Percentiles rank a stretch among this genome's conserved stretches.
phyloP scores from a whole-genome alignment of 1,140 invertebrate species.

The Drosophila truncata region DNA sequence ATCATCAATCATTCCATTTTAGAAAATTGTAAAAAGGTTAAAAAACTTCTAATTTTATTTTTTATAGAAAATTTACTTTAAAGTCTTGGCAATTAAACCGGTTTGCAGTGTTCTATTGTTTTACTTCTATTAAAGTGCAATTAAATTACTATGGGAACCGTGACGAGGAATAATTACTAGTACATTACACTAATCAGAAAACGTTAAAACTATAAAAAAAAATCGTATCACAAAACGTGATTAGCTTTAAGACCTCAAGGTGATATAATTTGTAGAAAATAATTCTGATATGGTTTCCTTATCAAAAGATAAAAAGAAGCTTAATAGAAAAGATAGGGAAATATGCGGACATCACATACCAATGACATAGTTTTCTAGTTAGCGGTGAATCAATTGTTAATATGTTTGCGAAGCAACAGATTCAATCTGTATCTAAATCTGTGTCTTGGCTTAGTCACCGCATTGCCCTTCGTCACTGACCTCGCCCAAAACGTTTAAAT shows the following conservation, averaged over 20 bases:
- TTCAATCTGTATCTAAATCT: conserved; percentile 12
- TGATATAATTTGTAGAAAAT: neutral
- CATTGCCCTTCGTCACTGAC: conserved; percentile 56
- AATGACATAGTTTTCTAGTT: neutral
- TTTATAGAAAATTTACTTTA: neutral
- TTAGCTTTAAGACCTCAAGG: neutral
- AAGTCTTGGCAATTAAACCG: neutral
- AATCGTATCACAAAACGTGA: neutral
- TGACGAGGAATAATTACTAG: neutral
- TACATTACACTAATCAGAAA: neutral
- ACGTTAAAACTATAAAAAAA: neutral
- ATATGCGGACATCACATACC: conserved; percentile 1
- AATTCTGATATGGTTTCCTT: neutral
- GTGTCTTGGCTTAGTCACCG: conserved; percentile 19
- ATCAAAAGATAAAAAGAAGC: conserved; percentile 6
- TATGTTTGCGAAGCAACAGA: conserved; percentile 20
- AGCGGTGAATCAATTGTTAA: conserved; percentile 35
- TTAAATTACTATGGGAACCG: neutral
- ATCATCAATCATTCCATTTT: neutral
- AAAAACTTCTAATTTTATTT: neutral
- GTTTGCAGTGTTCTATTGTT: neutral
- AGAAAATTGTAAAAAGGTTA: neutral
- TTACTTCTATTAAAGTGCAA: neutral
- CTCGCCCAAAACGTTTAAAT: conserved; percentile 56
- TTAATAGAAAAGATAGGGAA: neutral